Conservation (phyloP, 2,888 invertebrate species). For the Kryphioiulus occultus region DNA sequence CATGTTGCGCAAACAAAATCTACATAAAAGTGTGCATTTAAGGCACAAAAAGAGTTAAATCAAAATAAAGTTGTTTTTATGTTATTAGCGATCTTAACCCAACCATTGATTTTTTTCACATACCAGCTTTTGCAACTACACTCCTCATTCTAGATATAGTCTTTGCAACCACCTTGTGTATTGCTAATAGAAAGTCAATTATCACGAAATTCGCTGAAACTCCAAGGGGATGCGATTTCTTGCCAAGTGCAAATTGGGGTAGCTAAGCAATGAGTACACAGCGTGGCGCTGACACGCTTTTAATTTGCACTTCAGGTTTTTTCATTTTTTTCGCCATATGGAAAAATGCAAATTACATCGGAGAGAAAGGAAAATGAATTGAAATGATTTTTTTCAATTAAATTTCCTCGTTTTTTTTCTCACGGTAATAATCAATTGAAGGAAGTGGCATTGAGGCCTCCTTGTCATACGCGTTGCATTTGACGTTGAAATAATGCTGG, state of each 20-base stretch:
- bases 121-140: too few relatives aligned
- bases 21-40: too few relatives aligned
- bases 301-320: slow-evolving; percentile 27
- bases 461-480: neutral
- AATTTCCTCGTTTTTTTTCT: slow-evolving; percentile 21
- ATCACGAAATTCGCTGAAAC: neutral
- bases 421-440: neutral
- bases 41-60: too few relatives aligned
- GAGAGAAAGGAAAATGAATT: neutral
- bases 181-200: neutral
- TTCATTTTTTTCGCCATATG: neutral
- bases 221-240: neutral
- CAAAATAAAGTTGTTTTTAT: too few relatives aligned
- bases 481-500: slow-evolving; percentile 7
- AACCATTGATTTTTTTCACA: too few relatives aligned
- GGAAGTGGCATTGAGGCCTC: slow-evolving; percentile 1
- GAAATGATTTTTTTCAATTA: slow-evolving; percentile 35
- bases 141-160: too few relatives aligned
- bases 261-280: neutral
- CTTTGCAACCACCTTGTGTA: neutral
- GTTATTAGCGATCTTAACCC: too few relatives aligned
- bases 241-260: neutral
- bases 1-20: too few relatives aligned
- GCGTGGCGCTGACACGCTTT: neutral
- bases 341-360: neutral